Percentiles rank a stretch among this genome's conserved stretches.
These are phyloP conservation scores for Eremobia ochroleuca DNA, from an alignment of 2,888 invertebrate genomes.

Conservation along the genomic window DNA sequence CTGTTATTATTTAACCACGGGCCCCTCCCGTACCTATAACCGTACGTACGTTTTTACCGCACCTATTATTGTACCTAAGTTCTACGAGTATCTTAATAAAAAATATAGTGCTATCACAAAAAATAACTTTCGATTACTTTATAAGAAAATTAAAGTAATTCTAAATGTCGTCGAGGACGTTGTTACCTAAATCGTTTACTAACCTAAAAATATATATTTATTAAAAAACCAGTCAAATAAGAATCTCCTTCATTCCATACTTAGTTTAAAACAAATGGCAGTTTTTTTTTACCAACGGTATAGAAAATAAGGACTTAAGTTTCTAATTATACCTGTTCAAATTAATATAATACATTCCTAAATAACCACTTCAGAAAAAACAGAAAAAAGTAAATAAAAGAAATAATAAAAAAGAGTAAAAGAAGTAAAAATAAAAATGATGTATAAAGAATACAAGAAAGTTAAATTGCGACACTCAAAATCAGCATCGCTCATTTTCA, in stretches of 20 bases:
- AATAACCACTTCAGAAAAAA: background rate
- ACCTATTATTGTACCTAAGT: too few species aligned
- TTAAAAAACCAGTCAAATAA: background rate
- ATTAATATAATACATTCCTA: background rate
- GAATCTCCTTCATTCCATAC: too few species aligned
- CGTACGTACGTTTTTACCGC: too few species aligned
- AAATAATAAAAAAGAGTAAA: too few species aligned
- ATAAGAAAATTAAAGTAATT: background rate
- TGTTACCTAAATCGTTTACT: background rate
- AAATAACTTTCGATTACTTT: background rate
- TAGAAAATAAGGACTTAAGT: background rate
- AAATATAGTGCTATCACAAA: conserved; percentile 6
- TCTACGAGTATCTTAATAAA: too few species aligned
- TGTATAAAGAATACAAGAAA: background rate
- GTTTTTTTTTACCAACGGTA: background rate
- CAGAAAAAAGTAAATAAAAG: too few species aligned
- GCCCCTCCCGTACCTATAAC: too few species aligned
- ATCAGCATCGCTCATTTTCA: too few species aligned
- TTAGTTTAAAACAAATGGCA: background rate
- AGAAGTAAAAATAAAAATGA: too few species aligned
- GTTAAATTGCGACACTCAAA: too few species aligned
- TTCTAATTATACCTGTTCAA: background rate
- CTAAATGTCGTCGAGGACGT: background rate
- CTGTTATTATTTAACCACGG: too few species aligned
- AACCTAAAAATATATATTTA: background rate